Evolutionary conservation across 2,888 invertebrate genomes (phyloP), one percentile per base, ranked within the genome.

Genomic region (Acanthosepion pharaonis): DNA sequence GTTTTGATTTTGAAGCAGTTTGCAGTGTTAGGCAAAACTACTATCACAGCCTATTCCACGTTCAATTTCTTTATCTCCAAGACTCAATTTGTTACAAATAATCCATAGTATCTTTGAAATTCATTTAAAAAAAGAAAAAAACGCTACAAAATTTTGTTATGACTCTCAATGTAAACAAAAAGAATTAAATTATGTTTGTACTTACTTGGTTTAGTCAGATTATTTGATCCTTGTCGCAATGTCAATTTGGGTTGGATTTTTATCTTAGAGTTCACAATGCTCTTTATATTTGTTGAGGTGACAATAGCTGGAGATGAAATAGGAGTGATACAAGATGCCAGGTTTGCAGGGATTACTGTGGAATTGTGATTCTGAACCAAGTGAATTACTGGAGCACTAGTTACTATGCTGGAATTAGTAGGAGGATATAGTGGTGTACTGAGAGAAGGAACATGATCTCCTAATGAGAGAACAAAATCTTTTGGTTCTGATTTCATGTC

Each of bases 211-310:
- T 93, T 93, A 53, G 51, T 53, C 11, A 51, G 28, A 93, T n/a
- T 93, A 49, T 53, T 53, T 53, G 93, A n/a, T n/a, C 53, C 33
- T 11, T 93, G 49, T 1, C 93, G 53, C 49, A 53, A 28, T 28
- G 49, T 49, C 93, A 93, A 53, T 95, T 96, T 97, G 9, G 97
- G 97, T 94, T 97, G 96, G 25, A 97, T 97, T 95, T 97, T 97
- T 48, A 97, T 96, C 94, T 97, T 96, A n/a, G 96, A 96, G 94
- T 96, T 96, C 91, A 97, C 94, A 93, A 97, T 96, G 48, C 96
- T 95, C 92, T 96, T 95, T 91, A 96, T 95, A 33, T 95, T 96
- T 64, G 95, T 94, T 25, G 94, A 94, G 78, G 95, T 94, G 48
- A 93, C 55, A 78, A 94, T 92, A 23, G 94, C 94, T n/a, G 94